These are phyloP conservation scores for Typhlichthys subterraneus DNA, from an alignment of 2,797 vertebrate genomes.

Conservation along the genomic window DNA sequence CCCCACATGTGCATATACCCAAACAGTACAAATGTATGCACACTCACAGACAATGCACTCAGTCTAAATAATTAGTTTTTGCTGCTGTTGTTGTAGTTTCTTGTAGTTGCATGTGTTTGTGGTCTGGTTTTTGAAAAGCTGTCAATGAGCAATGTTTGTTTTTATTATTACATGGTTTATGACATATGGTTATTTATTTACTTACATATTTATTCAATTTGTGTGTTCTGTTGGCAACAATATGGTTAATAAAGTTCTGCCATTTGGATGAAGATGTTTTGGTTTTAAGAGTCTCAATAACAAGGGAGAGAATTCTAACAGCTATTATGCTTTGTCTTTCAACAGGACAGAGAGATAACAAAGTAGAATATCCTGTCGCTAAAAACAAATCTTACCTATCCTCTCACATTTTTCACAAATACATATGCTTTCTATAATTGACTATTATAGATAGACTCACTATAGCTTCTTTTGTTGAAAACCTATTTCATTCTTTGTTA, in stretches of 20 bases:
- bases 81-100: slow-evolving; percentile 68
- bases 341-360: not conserved
- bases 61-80: slow-evolving; percentile 33
- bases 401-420: too few relatives aligned
- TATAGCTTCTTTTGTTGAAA: not conserved
- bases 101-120: slow-evolving; percentile 70
- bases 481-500: not conserved
- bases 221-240: slow-evolving; percentile 70
- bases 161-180: slow-evolving; percentile 45
- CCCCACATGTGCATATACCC: not conserved
- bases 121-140: slow-evolving; percentile 32
- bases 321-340: slow-evolving; percentile 15
- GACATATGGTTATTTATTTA: slow-evolving; percentile 62
- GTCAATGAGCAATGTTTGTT: slow-evolving; percentile 57
- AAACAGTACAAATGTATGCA: not conserved
- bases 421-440: too few relatives aligned
- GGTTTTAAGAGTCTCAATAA: slow-evolving; percentile 1
- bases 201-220: slow-evolving; percentile 38
- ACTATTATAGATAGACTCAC: slow-evolving; percentile 9
- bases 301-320: not conserved
- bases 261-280: slow-evolving; percentile 70
- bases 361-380: not conserved
- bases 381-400: too few relatives aligned
- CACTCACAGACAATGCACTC: not conserved
- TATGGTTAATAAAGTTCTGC: slow-evolving; percentile 86